phyloP scores from a whole-genome alignment of 2,888 invertebrate species.

The Idaea dimidiata region DNA sequence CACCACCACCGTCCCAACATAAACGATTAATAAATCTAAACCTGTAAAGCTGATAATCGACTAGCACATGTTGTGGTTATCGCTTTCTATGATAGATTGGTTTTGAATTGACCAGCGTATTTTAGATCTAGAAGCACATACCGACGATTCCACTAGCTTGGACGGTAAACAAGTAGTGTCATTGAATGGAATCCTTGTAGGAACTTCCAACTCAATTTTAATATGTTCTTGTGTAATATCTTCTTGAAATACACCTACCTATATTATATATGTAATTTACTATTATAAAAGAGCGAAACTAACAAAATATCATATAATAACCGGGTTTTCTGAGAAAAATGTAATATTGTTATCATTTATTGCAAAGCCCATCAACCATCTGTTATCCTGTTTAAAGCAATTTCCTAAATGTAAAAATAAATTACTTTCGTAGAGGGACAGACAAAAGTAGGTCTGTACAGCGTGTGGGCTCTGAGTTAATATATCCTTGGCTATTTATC shows the following conservation, averaged over 20 bases:
- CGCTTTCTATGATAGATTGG: slow-evolving; percentile 47
- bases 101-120: slow-evolving; percentile 64
- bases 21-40: slow-evolving; percentile 54
- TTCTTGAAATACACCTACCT: neutral
- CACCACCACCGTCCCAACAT: slow-evolving; percentile 43
- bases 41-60: slow-evolving; percentile 56
- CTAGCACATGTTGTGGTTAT: slow-evolving; percentile 47
- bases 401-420: slow-evolving; percentile 21
- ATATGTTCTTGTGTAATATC: neutral
- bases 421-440: slow-evolving; percentile 1
- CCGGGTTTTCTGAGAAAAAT: slow-evolving; percentile 15
- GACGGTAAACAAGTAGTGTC: slow-evolving; percentile 45
- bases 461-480: neutral
- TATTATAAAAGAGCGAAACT: too few species aligned
- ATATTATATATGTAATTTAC: too few species aligned
- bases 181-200: slow-evolving; percentile 19
- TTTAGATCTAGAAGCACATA: slow-evolving; percentile 51
- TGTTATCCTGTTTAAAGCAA: slow-evolving; percentile 25
- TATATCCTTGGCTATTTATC: neutral
- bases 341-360: slow-evolving; percentile 20
- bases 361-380: slow-evolving; percentile 26
- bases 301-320: too few species aligned
- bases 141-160: slow-evolving; percentile 51
- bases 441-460: neutral
- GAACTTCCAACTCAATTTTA: neutral